Evolutionary conservation across 2,113 vertebrate species (phyloP).

Genomic region (Eublepharis macularius): DNA sequence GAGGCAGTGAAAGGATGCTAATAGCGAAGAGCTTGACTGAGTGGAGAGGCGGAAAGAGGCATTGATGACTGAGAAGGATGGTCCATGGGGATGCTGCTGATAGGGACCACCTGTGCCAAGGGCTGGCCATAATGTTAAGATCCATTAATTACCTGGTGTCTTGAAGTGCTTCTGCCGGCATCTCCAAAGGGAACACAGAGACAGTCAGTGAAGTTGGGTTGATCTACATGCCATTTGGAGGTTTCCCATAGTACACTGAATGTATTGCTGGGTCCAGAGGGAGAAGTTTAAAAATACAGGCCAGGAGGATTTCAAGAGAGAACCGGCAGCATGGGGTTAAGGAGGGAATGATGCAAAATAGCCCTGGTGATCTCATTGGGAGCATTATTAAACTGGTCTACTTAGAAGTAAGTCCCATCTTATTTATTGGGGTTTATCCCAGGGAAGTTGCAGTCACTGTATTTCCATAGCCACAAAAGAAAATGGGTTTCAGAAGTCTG

Average conservation of each 20-base stretch:
- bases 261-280: neutral
- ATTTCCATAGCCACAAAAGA: neutral
- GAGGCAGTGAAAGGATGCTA: neutral
- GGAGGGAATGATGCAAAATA: neutral
- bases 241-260: neutral
- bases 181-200: neutral
- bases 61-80: neutral
- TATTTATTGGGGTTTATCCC: no score
- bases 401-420: no score
- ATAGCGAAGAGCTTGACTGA: neutral
- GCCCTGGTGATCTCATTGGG: neutral
- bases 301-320: neutral
- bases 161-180: neutral
- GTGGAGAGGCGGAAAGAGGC: neutral
- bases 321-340: neutral
- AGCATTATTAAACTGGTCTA: no score
- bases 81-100: neutral
- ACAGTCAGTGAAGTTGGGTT: neutral
- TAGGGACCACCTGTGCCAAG: neutral
- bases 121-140: neutral
- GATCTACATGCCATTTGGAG: no score
- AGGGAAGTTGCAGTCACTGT: neutral
- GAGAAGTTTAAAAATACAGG: neutral
- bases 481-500: neutral
- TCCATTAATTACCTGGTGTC: neutral